Evolutionary conservation across 2,113 vertebrate genomes (phyloP).

Genomic region (Entelurus aequoreus): DNA sequence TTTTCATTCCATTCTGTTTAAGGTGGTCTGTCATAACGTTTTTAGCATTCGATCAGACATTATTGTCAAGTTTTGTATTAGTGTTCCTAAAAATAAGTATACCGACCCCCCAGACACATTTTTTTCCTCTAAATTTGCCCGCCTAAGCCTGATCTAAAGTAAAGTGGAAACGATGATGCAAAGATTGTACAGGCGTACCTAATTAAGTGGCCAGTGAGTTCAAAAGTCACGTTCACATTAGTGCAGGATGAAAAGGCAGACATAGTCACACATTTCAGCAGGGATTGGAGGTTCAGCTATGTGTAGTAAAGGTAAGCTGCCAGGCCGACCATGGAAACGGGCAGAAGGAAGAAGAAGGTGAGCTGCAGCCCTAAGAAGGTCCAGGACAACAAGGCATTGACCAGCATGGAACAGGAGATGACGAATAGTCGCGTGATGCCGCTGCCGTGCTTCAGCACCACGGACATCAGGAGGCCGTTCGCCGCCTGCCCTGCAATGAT

Average conservation of each 20-base stretch:
- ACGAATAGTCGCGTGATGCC: constrained; percentile 91
- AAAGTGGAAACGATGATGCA: too few species aligned
- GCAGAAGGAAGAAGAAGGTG: constrained; percentile 78
- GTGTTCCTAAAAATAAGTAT: too few species aligned
- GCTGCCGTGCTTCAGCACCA: constrained; percentile 91
- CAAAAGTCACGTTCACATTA: background rate
- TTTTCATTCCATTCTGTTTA: too few species aligned
- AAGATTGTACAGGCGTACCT: background rate
- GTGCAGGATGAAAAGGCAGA: constrained; percentile 6
- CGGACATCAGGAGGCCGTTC: constrained; percentile 89
- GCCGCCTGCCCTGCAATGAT: constrained; percentile 83
- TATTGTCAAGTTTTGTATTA: too few species aligned
- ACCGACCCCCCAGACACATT: too few species aligned
- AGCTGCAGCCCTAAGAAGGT: constrained; percentile 80
- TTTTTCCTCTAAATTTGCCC: too few species aligned
- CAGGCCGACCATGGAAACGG: constrained; percentile 73
- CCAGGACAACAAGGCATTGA: constrained; percentile 83
- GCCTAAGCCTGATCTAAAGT: too few species aligned
- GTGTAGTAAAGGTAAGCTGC: constrained; percentile 86
- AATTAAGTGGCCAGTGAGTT: background rate
- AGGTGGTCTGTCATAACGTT: too few species aligned
- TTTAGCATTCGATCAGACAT: too few species aligned
- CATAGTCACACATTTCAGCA: background rate
- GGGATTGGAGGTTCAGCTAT: constrained; percentile 20
- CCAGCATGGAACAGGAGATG: constrained; percentile 90